Conservation (phyloP, 2,113 vertebrate genomes). For the Rallus limicola region DNA sequence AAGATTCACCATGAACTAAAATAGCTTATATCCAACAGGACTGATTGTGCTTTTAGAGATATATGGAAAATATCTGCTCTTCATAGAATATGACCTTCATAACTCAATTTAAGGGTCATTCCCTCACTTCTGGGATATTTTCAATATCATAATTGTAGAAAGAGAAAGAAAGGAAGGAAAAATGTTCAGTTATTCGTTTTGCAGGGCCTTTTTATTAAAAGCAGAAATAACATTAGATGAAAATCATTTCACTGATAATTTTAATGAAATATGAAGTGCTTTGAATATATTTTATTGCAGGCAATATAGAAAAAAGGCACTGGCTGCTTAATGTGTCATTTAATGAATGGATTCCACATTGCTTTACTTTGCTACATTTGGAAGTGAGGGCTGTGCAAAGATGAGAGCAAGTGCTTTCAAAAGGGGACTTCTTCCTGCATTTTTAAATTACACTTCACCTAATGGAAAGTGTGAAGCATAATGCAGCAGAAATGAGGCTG, state of each 20-base stretch:
- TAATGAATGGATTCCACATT: conserved; percentile 55
- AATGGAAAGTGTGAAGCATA: conserved; percentile 17
- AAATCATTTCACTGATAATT: conserved; percentile 74
- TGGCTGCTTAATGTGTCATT: conserved; percentile 52
- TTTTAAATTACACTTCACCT: conserved; percentile 49
- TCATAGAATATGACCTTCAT: conserved; percentile 61
- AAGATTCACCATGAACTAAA: conserved; percentile 26
- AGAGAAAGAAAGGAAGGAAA: conserved; percentile 54
- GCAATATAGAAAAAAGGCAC: conserved; percentile 60
- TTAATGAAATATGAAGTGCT: conserved; percentile 74
- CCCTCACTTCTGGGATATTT: conserved; percentile 57
- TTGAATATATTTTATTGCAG: conserved; percentile 69
- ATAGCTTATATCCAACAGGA: conserved; percentile 9
- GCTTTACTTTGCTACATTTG: conserved; percentile 26
- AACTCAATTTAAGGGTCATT: conserved; percentile 69
- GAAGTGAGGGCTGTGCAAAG: background rate
- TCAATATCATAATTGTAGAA: conserved; percentile 64
- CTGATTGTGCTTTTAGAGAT: conserved; percentile 41
- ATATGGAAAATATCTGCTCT: conserved; percentile 28
- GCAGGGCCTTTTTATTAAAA: conserved; percentile 73
- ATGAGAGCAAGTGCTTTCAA: conserved; percentile 7
- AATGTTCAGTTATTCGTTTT: conserved; percentile 66
- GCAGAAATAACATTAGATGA: conserved; percentile 74
- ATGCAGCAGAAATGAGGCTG: conserved; percentile 61
- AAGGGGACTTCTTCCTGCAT: conserved; percentile 20